A percentile compares a stretch with the other conserved stretches of the same genome.
Conservation (phyloP, 2,113 vertebrate species). For the Struthidea cinerea region DNA sequence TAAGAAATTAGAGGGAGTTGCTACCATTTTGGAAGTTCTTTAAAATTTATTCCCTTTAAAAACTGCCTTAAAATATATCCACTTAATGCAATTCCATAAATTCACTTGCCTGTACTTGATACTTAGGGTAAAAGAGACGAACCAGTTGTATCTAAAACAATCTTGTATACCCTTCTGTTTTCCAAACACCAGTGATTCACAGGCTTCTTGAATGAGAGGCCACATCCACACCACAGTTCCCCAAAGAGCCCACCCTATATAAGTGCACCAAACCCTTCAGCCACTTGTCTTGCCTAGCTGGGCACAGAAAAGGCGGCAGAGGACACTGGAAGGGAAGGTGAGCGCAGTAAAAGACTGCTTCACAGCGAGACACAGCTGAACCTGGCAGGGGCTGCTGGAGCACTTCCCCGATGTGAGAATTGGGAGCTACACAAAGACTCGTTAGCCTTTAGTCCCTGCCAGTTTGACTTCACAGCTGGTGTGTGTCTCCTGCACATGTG, state of each 20-base stretch:
- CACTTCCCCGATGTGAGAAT: neutral
- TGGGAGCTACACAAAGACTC: neutral
- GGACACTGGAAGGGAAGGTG: neutral
- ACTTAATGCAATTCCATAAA: rapidly evolving
- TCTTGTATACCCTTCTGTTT: neutral
- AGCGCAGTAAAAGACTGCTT: neutral
- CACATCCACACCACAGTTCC: neutral
- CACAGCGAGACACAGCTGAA: neutral
- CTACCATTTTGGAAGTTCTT: neutral
- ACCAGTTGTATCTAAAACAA: neutral
- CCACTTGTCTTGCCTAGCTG: too few species aligned
- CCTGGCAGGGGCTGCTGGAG: neutral
- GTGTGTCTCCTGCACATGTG: neutral
- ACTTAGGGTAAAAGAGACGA: neutral
- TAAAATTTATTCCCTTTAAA: neutral
- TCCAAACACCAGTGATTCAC: neutral
- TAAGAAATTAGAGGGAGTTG: neutral
- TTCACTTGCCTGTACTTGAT: neutral
- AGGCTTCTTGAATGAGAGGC: neutral
- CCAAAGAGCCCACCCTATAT: neutral
- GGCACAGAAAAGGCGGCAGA: neutral
- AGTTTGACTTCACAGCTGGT: neutral
- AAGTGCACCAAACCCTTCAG: neutral
- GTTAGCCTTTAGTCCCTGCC: neutral
- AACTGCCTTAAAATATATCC: neutral